Evolutionary conservation across 2,113 vertebrate species (phyloP).

Genomic region (Coregonus clupeaformis): DNA sequence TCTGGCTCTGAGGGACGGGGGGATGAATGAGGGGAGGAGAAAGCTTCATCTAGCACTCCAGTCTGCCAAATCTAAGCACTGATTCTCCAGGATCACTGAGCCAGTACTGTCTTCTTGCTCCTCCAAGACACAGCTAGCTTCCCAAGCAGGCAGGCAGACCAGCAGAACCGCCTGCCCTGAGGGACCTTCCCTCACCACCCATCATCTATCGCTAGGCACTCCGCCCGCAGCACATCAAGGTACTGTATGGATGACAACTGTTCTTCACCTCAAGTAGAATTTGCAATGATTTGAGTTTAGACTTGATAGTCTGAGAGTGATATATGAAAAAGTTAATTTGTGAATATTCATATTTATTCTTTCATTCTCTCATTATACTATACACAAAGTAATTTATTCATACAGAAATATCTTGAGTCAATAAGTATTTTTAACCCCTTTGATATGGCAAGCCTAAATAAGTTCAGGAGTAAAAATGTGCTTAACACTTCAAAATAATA

Average conservation of each 20-base stretch:
- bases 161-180: background rate
- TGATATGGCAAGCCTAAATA: too few relatives aligned
- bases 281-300: background rate
- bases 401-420: too few relatives aligned
- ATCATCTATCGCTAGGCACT: background rate
- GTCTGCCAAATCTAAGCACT: constrained; percentile 27
- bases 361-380: too few relatives aligned
- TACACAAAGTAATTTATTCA: too few relatives aligned
- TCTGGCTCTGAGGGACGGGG: constrained; percentile 3
- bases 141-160: background rate
- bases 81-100: constrained; percentile 19
- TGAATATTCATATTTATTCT: background rate
- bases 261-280: background rate
- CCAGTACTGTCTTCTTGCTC: constrained; percentile 25
- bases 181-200: constrained; percentile 24
- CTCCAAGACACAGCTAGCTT: constrained; percentile 14
- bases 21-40: constrained; percentile 40
- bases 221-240: constrained; percentile 16
- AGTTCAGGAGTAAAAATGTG: too few relatives aligned
- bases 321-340: background rate
- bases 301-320: background rate
- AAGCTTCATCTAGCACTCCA: background rate
- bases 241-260: constrained; percentile 12
- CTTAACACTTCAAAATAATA: too few relatives aligned
- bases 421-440: too few relatives aligned